Evolutionary conservation across 2,797 vertebrate species (phyloP), one percentile per base, ranked within the genome.

Genomic region (Trichosurus vulpecula): DNA sequence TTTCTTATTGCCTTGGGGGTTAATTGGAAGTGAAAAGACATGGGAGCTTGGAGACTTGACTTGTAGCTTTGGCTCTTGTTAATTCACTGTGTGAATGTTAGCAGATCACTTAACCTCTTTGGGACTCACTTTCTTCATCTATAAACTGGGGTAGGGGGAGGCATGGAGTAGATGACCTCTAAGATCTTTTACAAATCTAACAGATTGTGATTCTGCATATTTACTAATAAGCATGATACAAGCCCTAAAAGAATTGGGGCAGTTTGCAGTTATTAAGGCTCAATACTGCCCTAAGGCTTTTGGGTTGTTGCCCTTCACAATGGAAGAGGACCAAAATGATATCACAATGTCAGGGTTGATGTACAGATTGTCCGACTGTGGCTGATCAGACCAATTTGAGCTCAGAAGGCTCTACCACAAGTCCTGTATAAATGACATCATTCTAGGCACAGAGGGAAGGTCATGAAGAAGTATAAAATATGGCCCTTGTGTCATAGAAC

Each of bases 101-200:
- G 5, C 27, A 56, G 54, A 52, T 94, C 41, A 47, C 22, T 41
- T 90, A 91, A 54, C 91, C 54, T 90, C 93, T 93, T 90, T 55
- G 13, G 92, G 94, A 56, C 57, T 95, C 89, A 12, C 47, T 92
- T 54, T 57, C 57, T 92, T 96, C n/a, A 35, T 91, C 95, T 97
- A 56, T 90, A 52, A 92, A 94, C 53, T 57, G 47, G 54, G 30
- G 30, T 13, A 35, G 74, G 74, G 11, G 41, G 9, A 11, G 9
- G 25, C 8, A 2, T 11, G 41, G 25, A 47, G 13, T 11, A 51
- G 41, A 27, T 74, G n/a, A 41, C 9, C n/a, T 41, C 1, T 8
- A 30, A 27, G 16, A 81, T 81, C 6, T 25, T 66, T 81, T 47
- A n/a, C 66, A 81, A 81, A 81, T 47, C n/a, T 41, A 51, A 87